Percentiles rank a stretch among this genome's conserved stretches.
Conservation (phyloP, 2,797 vertebrate species). For the Xiphorhynchus erythropygius region DNA sequence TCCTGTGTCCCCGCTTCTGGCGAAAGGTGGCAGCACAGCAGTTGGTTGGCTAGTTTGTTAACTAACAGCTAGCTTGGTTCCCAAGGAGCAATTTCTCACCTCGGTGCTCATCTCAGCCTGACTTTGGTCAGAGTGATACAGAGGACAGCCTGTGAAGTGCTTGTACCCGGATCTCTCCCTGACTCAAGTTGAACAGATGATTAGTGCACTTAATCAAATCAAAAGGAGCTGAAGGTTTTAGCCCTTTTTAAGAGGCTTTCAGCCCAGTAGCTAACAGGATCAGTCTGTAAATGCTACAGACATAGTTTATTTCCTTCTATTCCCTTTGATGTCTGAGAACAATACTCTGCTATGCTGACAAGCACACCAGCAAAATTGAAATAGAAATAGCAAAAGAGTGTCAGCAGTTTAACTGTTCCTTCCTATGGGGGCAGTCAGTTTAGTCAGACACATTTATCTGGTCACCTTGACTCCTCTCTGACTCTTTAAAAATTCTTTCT, state of each 20-base stretch:
- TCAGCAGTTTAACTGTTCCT: not conserved
- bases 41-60: not conserved
- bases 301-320: not conserved
- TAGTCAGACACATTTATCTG: not conserved
- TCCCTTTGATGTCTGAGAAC: not conserved
- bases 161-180: not conserved
- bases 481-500: not conserved
- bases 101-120: not conserved
- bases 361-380: not conserved
- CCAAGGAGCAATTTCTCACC: not conserved
- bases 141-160: not conserved
- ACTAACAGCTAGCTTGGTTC: not conserved
- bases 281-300: not conserved
- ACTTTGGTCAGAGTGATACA: not conserved
- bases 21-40: not conserved
- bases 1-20: not conserved
- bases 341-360: not conserved
- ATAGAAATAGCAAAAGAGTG: not conserved
- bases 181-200: not conserved
- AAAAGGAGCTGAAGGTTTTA: conserved; percentile 34
- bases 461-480: not conserved
- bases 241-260: conserved; percentile 34
- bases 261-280: not conserved
- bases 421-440: not conserved
- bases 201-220: conserved; percentile 29